Evolutionary conservation across 2,797 vertebrate species (phyloP), one percentile per base, ranked within the genome.

Genomic region (Tachyglossus aculeatus): DNA sequence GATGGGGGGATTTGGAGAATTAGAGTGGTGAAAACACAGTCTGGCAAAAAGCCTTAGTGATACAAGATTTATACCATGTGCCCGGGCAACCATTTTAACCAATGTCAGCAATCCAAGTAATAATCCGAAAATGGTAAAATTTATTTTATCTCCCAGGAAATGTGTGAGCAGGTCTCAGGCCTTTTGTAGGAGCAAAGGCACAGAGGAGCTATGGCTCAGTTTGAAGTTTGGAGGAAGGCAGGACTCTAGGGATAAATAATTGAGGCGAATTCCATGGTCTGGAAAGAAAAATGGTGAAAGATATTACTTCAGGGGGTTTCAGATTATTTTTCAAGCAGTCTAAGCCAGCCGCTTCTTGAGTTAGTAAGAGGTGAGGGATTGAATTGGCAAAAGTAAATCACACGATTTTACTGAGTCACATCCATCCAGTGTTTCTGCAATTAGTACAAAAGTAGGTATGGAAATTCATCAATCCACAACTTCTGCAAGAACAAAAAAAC

Each of bases 171-270:
- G 19, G 31, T 31, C 45, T 48, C 19, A 58, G 76, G 55, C 59
- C 39, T 31, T 64, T 71, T 74, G n/a, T n/a, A n/a, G n/a, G n/a
- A n/a, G n/a, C n/a, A n/a, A n/a, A n/a, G n/a, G n/a, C n/a, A n/a
- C n/a, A n/a, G n/a, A n/a, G n/a, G n/a, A n/a, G n/a, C n/a, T n/a
- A n/a, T n/a, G n/a, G n/a, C 62, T 25, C 27, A 22, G 24, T 31
- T 75, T 73, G 52, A 57, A 67, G 45, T 66, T 69, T 25, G 25
- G 51, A 63, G 5, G 59, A 43, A 82, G 58, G 51, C 15, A 41
- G 56, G 58, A 54, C 70, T 44, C 32, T 41, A 54, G 54, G 55
- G 47, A 41, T 55, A 59, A 62, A 44, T 48, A 7, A 32, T 6
- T 21, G 47, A 19, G 9, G 11, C 44, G 24, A 55, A 52, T 47